These are phyloP conservation scores for Tetranychus cinnabarinus DNA, from an alignment of 1,140 invertebrate species.

Conservation along the genomic window DNA sequence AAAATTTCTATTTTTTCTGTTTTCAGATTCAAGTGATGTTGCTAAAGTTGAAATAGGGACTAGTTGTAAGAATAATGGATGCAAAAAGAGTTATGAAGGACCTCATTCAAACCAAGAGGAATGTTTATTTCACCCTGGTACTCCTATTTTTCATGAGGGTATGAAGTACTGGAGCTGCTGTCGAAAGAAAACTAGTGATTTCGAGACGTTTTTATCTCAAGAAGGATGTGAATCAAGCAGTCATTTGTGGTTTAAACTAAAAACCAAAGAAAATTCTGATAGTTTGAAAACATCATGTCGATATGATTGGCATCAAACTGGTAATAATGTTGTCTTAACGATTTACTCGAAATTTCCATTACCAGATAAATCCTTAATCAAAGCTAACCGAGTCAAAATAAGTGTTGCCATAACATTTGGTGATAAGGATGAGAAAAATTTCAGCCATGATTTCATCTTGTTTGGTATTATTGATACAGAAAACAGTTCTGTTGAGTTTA, in stretches of 20 bases:
- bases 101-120: conserved; percentile 33
- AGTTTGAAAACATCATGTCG: conserved; percentile 42
- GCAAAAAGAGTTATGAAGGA: conserved; percentile 43
- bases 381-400: conserved; percentile 60
- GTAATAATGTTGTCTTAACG: conserved; percentile 48
- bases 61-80: conserved; percentile 64
- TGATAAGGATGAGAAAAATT: conserved; percentile 40
- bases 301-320: conserved; percentile 82
- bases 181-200: conserved; percentile 84
- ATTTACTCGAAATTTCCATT: conserved; percentile 76
- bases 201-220: conserved; percentile 83
- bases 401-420: conserved; percentile 48
- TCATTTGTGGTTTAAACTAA: conserved; percentile 56
- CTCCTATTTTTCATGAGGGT: conserved; percentile 85
- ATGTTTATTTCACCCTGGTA: conserved; percentile 67
- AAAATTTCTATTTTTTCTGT: conserved; percentile 5
- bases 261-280: conserved; percentile 15
- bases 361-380: conserved; percentile 42
- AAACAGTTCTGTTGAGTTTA: conserved; percentile 45
- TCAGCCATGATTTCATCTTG: conserved; percentile 55
- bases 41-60: conserved; percentile 38
- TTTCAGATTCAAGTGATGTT: conserved; percentile 17
- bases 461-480: conserved; percentile 40
- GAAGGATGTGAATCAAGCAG: conserved; percentile 37
- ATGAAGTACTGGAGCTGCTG: conserved; percentile 99